Conservation (phyloP, 1,140 invertebrate genomes). For the Doryteuthis pealeii region DNA sequence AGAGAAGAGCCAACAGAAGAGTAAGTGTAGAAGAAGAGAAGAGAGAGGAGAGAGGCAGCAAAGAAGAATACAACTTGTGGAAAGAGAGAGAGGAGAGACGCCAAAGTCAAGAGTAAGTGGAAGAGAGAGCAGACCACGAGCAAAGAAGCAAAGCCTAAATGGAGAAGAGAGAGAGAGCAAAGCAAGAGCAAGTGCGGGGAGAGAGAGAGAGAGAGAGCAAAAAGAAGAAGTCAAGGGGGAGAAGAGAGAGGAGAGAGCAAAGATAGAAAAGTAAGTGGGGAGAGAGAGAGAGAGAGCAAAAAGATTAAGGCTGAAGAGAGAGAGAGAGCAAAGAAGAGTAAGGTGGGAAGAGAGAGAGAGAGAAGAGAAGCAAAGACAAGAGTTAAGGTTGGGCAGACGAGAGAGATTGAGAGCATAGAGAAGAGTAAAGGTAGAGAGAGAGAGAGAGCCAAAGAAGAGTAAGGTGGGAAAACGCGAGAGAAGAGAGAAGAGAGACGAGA, state of each 20-base stretch:
- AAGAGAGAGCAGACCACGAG: background rate
- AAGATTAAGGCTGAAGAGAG: background rate
- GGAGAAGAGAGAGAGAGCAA: background rate
- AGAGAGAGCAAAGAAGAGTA: background rate
- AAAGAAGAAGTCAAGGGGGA: background rate
- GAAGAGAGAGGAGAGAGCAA: background rate
- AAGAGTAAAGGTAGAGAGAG: background rate
- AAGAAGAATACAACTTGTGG: background rate
- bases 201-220: background rate
- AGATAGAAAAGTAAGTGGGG: background rate
- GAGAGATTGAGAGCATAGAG: background rate
- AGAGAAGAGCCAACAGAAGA: background rate
- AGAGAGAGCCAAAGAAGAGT: background rate
- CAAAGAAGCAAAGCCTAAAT: background rate
- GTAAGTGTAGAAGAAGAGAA: background rate
- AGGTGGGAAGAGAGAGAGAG: background rate
- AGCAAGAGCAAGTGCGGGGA: background rate
- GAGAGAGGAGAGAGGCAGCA: background rate
- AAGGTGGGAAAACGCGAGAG: background rate
- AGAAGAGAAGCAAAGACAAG: background rate
- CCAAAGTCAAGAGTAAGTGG: background rate
- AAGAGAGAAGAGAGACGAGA: conserved; percentile 20
- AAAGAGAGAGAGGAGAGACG: background rate
- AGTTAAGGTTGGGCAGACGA: background rate
- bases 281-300: background rate